A percentile compares a stretch with the other conserved stretches of the same genome.
phyloP scores from a whole-genome alignment of 2,888 invertebrate genomes.

The Caenorhabditis sp. region DNA sequence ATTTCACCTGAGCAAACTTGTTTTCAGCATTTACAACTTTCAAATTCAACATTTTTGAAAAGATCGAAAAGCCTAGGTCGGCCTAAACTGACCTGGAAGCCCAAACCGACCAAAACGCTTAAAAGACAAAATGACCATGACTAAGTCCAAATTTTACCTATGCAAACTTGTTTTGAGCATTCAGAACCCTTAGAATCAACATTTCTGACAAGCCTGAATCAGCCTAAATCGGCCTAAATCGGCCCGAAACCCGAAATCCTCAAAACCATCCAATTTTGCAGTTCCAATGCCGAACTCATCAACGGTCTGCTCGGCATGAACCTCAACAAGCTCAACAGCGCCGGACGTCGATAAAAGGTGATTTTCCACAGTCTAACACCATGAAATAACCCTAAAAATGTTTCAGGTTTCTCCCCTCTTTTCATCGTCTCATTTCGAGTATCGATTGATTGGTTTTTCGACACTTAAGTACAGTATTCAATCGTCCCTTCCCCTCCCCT shows the following conservation, averaged over 20 bases:
- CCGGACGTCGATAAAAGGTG: slow-evolving; percentile 66
- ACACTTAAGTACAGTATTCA: background rate
- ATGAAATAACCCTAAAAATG: background rate
- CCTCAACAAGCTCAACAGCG: slow-evolving; percentile 76
- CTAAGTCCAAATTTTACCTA: too few relatives aligned
- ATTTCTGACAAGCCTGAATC: too few relatives aligned
- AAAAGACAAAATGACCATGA: too few relatives aligned
- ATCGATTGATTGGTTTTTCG: background rate
- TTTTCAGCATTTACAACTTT: too few relatives aligned
- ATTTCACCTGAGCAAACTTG: background rate
- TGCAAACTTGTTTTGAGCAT: too few relatives aligned
- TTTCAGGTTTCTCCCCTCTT: background rate
- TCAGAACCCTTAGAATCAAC: too few relatives aligned
- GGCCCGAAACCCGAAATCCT: too few relatives aligned
- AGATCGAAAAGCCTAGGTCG: background rate
- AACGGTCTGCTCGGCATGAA: slow-evolving; percentile 82
- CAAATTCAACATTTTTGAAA: too few relatives aligned
- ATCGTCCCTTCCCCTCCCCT: too few relatives aligned
- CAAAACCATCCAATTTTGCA: slow-evolving; percentile 30
- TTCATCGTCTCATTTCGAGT: slow-evolving; percentile 6
- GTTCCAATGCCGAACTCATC: slow-evolving; percentile 81
- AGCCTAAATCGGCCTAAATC: background rate
- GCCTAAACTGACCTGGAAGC: too few relatives aligned
- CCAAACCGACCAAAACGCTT: too few relatives aligned
- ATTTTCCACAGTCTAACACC: background rate